These are phyloP conservation scores for Julus scanicus DNA, from an alignment of 2,888 invertebrate genomes.

Conservation along the genomic window DNA sequence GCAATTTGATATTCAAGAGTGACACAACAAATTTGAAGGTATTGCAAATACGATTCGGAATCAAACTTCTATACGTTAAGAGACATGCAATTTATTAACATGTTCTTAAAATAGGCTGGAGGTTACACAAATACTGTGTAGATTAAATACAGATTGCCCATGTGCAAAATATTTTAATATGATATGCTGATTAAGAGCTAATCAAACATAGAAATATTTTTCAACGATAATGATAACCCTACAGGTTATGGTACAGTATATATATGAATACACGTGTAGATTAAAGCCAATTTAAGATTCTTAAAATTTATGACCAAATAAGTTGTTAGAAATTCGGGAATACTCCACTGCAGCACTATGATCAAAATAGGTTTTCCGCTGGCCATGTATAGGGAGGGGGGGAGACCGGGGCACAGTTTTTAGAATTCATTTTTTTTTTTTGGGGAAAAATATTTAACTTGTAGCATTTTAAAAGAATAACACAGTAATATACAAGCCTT, in stretches of 20 bases:
- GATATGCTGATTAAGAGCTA: neutral
- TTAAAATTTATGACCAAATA: neutral
- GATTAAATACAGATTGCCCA: neutral
- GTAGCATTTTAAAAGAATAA: too few species aligned
- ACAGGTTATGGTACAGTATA: neutral
- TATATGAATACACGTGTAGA: neutral
- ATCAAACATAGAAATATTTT: neutral
- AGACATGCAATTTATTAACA: neutral
- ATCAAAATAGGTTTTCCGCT: too few species aligned
- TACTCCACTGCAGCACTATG: too few species aligned
- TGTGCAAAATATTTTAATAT: neutral
- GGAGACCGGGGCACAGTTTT: too few species aligned
- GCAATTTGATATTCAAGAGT: neutral
- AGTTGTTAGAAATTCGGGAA: neutral
- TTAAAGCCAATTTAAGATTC: too few species aligned
- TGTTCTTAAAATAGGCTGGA: neutral
- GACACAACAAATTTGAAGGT: neutral
- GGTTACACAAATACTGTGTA: neutral
- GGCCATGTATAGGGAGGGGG: too few species aligned
- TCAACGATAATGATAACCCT: neutral
- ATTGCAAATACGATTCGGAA: neutral
- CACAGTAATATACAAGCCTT: too few species aligned
- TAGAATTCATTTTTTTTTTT: too few species aligned
- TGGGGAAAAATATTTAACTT: too few species aligned
- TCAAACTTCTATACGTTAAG: neutral